Evolutionary conservation across 1,140 invertebrate genomes (phyloP), one percentile per base, ranked within the genome.

Genomic region (Saccostrea cuccullata): DNA sequence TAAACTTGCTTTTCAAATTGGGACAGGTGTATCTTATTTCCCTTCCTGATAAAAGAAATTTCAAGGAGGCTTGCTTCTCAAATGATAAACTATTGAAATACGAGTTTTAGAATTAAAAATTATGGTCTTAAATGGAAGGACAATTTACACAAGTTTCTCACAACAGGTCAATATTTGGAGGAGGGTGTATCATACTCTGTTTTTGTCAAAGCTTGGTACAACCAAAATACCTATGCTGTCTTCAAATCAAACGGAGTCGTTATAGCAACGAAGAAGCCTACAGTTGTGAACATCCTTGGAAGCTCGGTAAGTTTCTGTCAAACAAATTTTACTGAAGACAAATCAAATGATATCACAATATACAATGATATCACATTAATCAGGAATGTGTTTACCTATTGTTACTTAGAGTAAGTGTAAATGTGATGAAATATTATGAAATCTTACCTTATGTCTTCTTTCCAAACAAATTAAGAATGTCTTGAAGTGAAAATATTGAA

Each of bases 211-310:
- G 85, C 64, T 8, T 89, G 88, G 88, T 89, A 87, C n/a, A 47
- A 40, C 23, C n/a, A 36, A 9, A 83, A 86, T 58, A 89, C 85
- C n/a, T 89, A 87, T 58, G 85, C 88, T n/a, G 40, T 83, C 8
- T 89, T 86, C 47, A 87, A 87, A 85, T 86, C 88, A 55, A 56
- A 89, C 58, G 88, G 88, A 20, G 77, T 89, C 30, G 47, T 58
- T 40, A 83, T 82, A 58, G 58, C 77, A 17, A 83, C 85, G 0
- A 73, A 26, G 23, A 60, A 85, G 40, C 84, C 86, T 0, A 30
- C 58, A n/a, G 36, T 17, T 23, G 30, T 58, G 4, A 89, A 84
- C 23, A 84, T 89, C 12, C 58, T 58, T 84, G 88, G 88, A 84
- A 67, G 85, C 56, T 85, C 88, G 12, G 88, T 89, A 67, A 58